phyloP scores from a whole-genome alignment of 2,888 invertebrate genomes.

The Drosophila neonasuta region DNA sequence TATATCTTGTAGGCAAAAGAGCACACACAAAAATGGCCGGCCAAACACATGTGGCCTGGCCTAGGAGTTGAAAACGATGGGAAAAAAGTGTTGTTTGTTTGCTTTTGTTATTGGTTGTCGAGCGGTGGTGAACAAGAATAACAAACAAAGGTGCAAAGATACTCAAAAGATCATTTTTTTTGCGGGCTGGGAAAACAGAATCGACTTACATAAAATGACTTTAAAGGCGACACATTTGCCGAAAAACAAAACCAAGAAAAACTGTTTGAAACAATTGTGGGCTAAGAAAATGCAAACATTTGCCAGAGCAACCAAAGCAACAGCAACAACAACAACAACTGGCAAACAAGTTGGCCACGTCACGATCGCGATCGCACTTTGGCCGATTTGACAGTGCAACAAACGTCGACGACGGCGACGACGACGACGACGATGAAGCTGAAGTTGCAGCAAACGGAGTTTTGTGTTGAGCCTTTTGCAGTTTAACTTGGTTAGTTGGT shows the following conservation, averaged over 20 bases:
- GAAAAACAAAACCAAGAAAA: constrained; percentile 32
- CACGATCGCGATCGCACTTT: constrained; percentile 78
- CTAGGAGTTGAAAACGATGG: constrained; percentile 51
- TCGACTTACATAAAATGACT: constrained; percentile 75
- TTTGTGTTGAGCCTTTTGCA: constrained; percentile 21
- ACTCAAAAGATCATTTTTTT: constrained; percentile 36
- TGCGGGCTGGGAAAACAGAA: constrained; percentile 62
- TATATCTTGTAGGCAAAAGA: constrained; percentile 65
- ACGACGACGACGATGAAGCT: not conserved
- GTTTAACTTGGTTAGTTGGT: constrained; percentile 75
- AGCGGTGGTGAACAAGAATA: too few relatives aligned
- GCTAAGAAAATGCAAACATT: constrained; percentile 62
- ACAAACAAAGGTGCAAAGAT: constrained; percentile 42
- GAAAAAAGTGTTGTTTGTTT: constrained; percentile 49
- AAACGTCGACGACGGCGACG: not conserved
- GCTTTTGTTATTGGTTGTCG: constrained; percentile 3
- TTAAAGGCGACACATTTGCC: constrained; percentile 76
- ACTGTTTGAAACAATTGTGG: constrained; percentile 64
- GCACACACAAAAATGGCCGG: constrained; percentile 67
- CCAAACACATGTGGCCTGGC: constrained; percentile 25
- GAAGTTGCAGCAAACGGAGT: constrained; percentile 7
- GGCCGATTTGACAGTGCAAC: constrained; percentile 58
- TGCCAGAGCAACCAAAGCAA: constrained; percentile 35
- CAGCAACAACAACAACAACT: constrained; percentile 37
- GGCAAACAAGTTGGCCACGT: constrained; percentile 76